Percentiles rank a stretch among this genome's conserved stretches.
These are phyloP conservation scores for Cephalopholis sonnerati DNA, from an alignment of 2,113 vertebrate genomes.

Conservation along the genomic window DNA sequence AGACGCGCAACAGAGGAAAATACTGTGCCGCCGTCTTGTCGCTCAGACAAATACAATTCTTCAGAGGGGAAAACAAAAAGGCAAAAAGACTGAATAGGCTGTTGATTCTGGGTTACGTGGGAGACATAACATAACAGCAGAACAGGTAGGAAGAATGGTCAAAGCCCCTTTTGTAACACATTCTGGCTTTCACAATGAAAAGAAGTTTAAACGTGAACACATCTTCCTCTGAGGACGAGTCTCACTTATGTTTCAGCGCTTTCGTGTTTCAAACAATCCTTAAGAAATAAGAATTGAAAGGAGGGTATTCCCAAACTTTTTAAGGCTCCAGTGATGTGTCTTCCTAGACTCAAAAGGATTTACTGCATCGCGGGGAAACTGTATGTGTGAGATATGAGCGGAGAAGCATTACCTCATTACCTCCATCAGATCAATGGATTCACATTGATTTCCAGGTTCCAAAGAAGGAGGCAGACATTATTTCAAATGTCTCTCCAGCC, in stretches of 20 bases:
- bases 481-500: neutral
- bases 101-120: slow-evolving; percentile 13
- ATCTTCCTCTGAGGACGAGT: neutral
- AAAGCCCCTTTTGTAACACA: slow-evolving; percentile 11
- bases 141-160: slow-evolving; percentile 21
- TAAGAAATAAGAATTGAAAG: neutral
- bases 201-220: neutral
- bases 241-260: neutral
- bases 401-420: neutral
- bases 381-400: neutral
- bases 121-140: slow-evolving; percentile 6
- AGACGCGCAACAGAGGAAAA: slow-evolving; percentile 42
- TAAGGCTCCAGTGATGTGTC: neutral
- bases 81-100: slow-evolving; percentile 2
- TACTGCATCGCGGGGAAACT: neutral
- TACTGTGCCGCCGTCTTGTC: slow-evolving; percentile 15
- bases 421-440: slow-evolving; percentile 5
- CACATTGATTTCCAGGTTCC: slow-evolving; percentile 5
- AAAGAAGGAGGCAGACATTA: neutral
- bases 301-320: neutral
- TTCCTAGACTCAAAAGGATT: neutral
- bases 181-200: slow-evolving; percentile 5
- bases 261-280: slow-evolving; percentile 18
- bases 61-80: slow-evolving; percentile 25
- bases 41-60: slow-evolving; percentile 31